Evolutionary conservation across 30 jellyfish, hydroid and myxozoan species (phyloP).

Genomic region (Morbakka virulenta): DNA sequence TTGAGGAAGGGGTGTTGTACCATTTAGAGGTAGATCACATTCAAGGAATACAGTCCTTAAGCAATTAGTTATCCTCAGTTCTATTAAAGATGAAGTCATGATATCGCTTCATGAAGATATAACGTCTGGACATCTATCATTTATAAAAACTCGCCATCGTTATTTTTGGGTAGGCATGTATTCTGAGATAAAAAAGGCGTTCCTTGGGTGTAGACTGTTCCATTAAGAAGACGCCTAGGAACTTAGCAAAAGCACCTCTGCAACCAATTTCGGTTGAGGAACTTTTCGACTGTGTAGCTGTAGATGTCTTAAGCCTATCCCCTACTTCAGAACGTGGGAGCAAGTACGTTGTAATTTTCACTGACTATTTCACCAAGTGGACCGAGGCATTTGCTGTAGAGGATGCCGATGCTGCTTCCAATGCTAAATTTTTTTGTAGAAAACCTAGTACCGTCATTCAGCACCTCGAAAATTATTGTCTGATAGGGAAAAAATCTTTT

Average conservation of each 20-base stretch:
- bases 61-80: constrained; percentile 39
- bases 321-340: constrained; percentile 55
- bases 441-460: not conserved
- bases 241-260: no score
- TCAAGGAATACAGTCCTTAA: constrained; percentile 6
- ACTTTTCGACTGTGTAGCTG: constrained; percentile 61
- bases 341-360: constrained; percentile 36
- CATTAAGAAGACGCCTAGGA: no score
- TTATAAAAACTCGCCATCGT: constrained; percentile 13
- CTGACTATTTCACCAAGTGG: constrained; percentile 33
- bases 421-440: constrained; percentile 10
- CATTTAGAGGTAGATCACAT: constrained; percentile 44
- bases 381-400: constrained; percentile 47
- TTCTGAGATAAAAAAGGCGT: constrained; percentile 37
- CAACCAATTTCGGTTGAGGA: no score
- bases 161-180: constrained; percentile 63
- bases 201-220: constrained; percentile 58
- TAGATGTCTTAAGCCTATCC: constrained; percentile 68
- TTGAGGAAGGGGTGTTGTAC: constrained; percentile 45
- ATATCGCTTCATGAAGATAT: constrained; percentile 13
- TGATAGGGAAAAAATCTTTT: constrained; percentile 52
- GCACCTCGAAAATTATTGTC: no score
- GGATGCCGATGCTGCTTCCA: constrained; percentile 13
- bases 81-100: constrained; percentile 53
- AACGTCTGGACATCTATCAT: not conserved